Evolutionary conservation across 1,140 invertebrate species (phyloP), one percentile per base, ranked within the genome.

Genomic region (Lysiphlebus fabarum): DNA sequence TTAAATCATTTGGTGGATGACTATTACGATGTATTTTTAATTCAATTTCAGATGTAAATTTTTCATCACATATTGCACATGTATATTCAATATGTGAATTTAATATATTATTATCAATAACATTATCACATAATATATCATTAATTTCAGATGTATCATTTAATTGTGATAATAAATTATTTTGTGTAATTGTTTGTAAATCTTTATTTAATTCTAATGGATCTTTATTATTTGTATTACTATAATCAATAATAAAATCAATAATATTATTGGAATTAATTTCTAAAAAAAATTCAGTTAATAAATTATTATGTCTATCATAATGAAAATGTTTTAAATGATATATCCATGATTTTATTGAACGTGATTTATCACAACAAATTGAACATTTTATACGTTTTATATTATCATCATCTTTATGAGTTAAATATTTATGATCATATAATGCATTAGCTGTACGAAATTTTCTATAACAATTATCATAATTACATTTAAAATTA

Each of bases 281-380:
- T 26, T 60, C 53, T 26, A 55, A 42, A 41, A 9, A 53, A 11
- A 47, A 36, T n/a, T 55, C 51, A 2, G 51, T 50, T n/a, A 43
- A 14, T 34, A 7, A 14, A 37, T 57, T 11, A 36, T 34, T 40
- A 4, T n/a, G 17, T 42, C 53, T 42, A n/a, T 10, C 43, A n/a
- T 9, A 36, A 17, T 61, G 59, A 12, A 36, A 34, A 26, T 61
- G 59, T 33, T 61, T 61, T 3, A 61, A 37, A 40, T 61, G 59
- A 6, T 53, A 50, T n/a, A 56, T 14, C 53, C 53, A 61, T 12
- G 49, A 14, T 8, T 14, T 9, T 44, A 14, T 36, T 17, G 48
- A 44, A 9, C 33, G 11, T 33, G 50, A 44, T 36, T 8, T 45
- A 36, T 59, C 51, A 7, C 50, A 11, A 26, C 55, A 62, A 36